Evolutionary conservation across 2,888 invertebrate species (phyloP).

Genomic region (Xanthorhoe designata): DNA sequence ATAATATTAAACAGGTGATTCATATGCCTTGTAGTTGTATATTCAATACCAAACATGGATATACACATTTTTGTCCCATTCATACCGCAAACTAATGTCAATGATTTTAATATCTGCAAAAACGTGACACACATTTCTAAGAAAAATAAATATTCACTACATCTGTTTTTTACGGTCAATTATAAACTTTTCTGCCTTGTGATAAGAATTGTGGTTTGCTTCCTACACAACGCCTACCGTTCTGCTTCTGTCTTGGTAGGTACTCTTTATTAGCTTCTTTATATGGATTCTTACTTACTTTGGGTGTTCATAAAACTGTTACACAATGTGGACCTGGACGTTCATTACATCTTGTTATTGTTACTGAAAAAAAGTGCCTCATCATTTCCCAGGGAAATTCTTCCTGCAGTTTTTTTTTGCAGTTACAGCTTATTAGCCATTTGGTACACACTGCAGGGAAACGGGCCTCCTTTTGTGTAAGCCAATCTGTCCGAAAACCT

Average conservation of each 20-base stretch:
- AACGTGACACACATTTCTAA: constrained; percentile 35
- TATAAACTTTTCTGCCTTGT: constrained; percentile 23
- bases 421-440: too few relatives aligned
- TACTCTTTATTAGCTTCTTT: constrained; percentile 22
- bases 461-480: too few relatives aligned
- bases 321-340: background rate
- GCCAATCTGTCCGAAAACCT: too few relatives aligned
- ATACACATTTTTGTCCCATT: constrained; percentile 4
- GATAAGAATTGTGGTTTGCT: constrained; percentile 25
- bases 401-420: too few relatives aligned
- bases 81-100: background rate
- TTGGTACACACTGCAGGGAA: too few relatives aligned
- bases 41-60: constrained; percentile 16
- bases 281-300: constrained; percentile 23
- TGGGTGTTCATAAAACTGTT: constrained; percentile 15
- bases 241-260: constrained; percentile 15
- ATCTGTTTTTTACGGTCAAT: constrained; percentile 14
- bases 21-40: background rate
- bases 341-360: background rate
- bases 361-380: too few relatives aligned
- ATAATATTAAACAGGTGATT: constrained; percentile 7
- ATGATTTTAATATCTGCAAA: constrained; percentile 12
- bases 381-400: too few relatives aligned
- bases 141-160: constrained; percentile 17
- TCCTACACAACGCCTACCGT: constrained; percentile 29